Evolutionary conservation across 2,888 invertebrate genomes (phyloP).

Genomic region (Hyppa rectilinea): DNA sequence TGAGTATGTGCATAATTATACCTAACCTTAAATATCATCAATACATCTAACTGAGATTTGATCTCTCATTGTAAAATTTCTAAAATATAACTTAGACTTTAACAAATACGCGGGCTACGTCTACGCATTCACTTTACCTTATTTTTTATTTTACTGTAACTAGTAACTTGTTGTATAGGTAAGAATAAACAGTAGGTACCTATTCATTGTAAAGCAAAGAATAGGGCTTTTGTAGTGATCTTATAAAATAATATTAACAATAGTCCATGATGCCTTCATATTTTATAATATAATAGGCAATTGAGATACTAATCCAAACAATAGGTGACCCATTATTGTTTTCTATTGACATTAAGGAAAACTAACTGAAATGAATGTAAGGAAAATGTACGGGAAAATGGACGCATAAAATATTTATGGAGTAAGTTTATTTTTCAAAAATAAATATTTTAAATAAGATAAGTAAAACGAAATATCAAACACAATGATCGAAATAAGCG

Average conservation of each 20-base stretch:
- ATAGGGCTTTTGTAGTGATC: conserved; percentile 54
- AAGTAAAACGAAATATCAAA: conserved; percentile 39
- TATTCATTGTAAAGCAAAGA: conserved; percentile 48
- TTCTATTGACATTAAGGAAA: conserved; percentile 30
- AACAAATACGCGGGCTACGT: no score
- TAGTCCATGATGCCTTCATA: conserved; percentile 29
- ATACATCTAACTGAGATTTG: no score
- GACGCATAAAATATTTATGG: not conserved
- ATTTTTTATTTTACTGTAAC: conserved; percentile 18
- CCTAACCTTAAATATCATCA: no score
- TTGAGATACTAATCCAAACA: conserved; percentile 54
- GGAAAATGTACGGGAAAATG: not conserved
- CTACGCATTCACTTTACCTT: no score
- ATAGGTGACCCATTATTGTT: conserved; percentile 27
- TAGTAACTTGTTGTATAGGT: conserved; percentile 17
- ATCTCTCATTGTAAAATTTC: no score
- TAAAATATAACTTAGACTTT: no score
- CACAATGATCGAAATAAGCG: conserved; percentile 50
- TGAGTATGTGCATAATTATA: no score
- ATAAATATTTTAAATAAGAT: conserved; percentile 22
- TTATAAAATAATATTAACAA: conserved; percentile 37
- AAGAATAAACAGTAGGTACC: conserved; percentile 33
- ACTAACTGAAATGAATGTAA: conserved; percentile 3
- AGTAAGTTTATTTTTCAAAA: not conserved
- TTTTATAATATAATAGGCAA: conserved; percentile 55